Evolutionary conservation across 1,140 invertebrate genomes (phyloP), one percentile per base, ranked within the genome.

Genomic region (Eulimnadia texana): DNA sequence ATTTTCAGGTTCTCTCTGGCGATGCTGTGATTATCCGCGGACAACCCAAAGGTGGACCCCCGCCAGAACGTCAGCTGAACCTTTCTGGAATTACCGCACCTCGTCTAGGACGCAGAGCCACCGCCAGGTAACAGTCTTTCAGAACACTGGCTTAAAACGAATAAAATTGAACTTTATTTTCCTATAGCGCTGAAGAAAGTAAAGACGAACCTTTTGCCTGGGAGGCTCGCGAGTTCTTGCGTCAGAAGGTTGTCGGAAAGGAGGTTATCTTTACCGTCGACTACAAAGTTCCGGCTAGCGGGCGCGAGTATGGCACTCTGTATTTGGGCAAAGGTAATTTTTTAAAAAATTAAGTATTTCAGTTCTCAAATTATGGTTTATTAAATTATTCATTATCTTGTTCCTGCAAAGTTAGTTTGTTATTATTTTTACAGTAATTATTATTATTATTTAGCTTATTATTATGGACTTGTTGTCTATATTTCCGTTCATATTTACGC

Each of bases 121-220:
- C 79, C 64, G 78, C 79, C 47, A 73, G 76, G 80, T 82, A 75
- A 77, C 72, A 74, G n/a, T n/a, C n/a, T n/a, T n/a, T n/a, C n/a
- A n/a, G n/a, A n/a, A n/a, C n/a, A 42, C 23, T 61, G 13, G 64
- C 63, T 53, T 60, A 64, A 0, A 67, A 69, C 53, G 68, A 70
- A 62, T n/a, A n/a, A n/a, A n/a, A n/a, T n/a, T n/a, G n/a, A n/a
- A n/a, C n/a, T n/a, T n/a, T 62, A 64, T 50, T 28, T 22, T 22
- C 65, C 65, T 68, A 25, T 66, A 78, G 78, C 69, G 68, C 65
- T 23, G 80, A 84, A 63, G 84, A 84, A 70, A 84, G 83, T 55
- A 85, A 84, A 72, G 93, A 95, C 77, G 90, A 95, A 73, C 88
- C 93, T 6, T 98, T 81, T 77, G 93, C 92, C 1, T 98, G 93